A percentile compares a stretch with the other conserved stretches of the same genome.
Conservation (phyloP, 2,888 invertebrate genomes). For the Pharmacophagus antenor region DNA sequence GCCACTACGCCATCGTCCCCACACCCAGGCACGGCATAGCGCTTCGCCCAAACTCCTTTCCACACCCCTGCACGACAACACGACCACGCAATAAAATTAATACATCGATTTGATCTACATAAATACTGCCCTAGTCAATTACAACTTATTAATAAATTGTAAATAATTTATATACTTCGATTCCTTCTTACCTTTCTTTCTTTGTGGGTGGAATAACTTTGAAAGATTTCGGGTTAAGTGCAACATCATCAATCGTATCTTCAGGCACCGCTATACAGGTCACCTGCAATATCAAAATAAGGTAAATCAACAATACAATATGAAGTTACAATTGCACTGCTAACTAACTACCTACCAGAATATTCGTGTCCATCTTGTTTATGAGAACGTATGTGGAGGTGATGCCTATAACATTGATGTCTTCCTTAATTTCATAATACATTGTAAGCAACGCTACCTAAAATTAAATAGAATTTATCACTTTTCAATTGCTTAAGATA, state of each 20-base stretch:
- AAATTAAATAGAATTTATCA: neutral
- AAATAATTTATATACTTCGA: neutral
- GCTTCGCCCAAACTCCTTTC: constrained; percentile 43
- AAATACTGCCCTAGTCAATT: no score
- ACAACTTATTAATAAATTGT: neutral
- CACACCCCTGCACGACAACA: neutral
- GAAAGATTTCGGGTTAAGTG: constrained; percentile 47
- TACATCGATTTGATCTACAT: no score
- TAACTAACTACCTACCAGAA: constrained; percentile 65
- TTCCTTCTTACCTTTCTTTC: constrained; percentile 6
- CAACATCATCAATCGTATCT: constrained; percentile 34
- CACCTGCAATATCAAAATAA: constrained; percentile 33
- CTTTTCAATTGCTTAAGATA: no score
- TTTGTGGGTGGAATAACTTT: constrained; percentile 48
- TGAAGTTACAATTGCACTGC: neutral
- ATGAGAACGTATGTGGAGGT: constrained; percentile 83
- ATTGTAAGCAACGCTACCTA: constrained; percentile 84
- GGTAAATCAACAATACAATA: neutral
- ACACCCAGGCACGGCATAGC: constrained; percentile 53
- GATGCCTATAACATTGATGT: constrained; percentile 84
- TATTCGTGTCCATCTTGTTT: constrained; percentile 78
- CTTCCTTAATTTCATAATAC: constrained; percentile 83
- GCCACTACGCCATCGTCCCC: constrained; percentile 58
- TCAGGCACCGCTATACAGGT: constrained; percentile 43
- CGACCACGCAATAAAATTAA: no score